Base-by-base conservation (phyloP, 2,113 vertebrate genomes). In the Atractosteus spatula region DNA sequence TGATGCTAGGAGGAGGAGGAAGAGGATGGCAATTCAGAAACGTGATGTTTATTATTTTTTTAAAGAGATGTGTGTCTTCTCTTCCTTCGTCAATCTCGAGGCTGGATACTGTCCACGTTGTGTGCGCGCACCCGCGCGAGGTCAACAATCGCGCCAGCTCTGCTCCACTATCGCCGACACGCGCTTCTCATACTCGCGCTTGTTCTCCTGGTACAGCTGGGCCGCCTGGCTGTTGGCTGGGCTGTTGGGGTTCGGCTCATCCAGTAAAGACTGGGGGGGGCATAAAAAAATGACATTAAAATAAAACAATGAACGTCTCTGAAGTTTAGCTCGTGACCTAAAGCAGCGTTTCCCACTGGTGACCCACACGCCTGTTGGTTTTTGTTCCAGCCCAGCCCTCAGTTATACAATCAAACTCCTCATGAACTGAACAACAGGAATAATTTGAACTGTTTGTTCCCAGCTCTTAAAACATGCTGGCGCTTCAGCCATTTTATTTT, bases 61-160 rank as follows among this genome's bases (percentile, higher is more conserved):
- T 68, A 79, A 81, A 79, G 77, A 74, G 71, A 82, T 79, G 55
- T 43, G 79, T 47, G 54, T 55, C 73, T 74, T 77, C 63, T 47
- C 75, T 92, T 92, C 83, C 85, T 90, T 81, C 80, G 92, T 86
- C 85, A 86, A 82, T 90, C 90, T 92, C 89, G 82, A 89, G 89
- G 89, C 82, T 86, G 91, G 86, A 93, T 89, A 93, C 86, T 93
- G 93, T 94, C 91, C 92, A 86, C 92, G 80, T 71, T 66, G 45
- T 62, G 85, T 83, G 80, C 84, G 72, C 83, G 79, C 29, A 29
- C 29, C 29, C 29, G 29, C 84, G 78, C 68, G 78, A 75, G 90
- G 96, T 99, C 96, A 99, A 96, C 96, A 98, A 82, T 99, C 96
- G 80, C 95, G 95, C 97, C 97, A 99, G 86, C 96, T 99, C 93